Evolutionary conservation across 2,797 vertebrate genomes (phyloP), one percentile per base, ranked within the genome.

Genomic region (Lepus townsendii): DNA sequence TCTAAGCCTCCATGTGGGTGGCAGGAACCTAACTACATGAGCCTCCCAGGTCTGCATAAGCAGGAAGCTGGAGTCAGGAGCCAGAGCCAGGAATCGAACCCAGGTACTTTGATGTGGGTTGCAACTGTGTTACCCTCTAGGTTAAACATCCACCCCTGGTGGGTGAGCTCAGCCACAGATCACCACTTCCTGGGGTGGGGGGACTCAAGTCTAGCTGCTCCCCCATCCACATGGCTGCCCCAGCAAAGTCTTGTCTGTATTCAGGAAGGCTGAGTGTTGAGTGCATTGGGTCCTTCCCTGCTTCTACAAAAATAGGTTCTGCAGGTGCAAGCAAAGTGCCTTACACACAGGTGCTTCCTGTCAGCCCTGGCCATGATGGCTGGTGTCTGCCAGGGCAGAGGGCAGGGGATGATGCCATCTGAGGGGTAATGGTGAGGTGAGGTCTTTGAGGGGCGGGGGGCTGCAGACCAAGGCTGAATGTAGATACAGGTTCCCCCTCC

Each of bases 401-500:
- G 35, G 5, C 3, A 65, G 7, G 11, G 30, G 38, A 32, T 30
- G 26, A 50, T 27, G 10, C 47, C 30, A 42, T 30, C 1, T 9
- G 16, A 24, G 10, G 62, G 17, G 22, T n/a, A 5, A 38, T 26
- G 50, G 32, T 30, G 52, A 77, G 7, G 22, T 19, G 71, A 65
- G 42, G 30, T 63, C 66, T 47, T 72, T 13, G 30, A 68, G 17
- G 62, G n/a, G n/a, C 8, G 22, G 52, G 38, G 27, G 27, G 16
- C 85, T 93, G 19, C 22, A 32, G 73, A 69, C 38, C 88, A 87
- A 91, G 73, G 42, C 1, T 83, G 52, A 88, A 69, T 50, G 52
- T 32, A 57, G 32, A 47, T 57, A 54, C 26, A 90, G 17, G 30
- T 90, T 32, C 26, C 26, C 5, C 54, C 32, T 50, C 35, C 72